Conservation (phyloP, 2,888 invertebrate species). For the Troilus luridus region DNA sequence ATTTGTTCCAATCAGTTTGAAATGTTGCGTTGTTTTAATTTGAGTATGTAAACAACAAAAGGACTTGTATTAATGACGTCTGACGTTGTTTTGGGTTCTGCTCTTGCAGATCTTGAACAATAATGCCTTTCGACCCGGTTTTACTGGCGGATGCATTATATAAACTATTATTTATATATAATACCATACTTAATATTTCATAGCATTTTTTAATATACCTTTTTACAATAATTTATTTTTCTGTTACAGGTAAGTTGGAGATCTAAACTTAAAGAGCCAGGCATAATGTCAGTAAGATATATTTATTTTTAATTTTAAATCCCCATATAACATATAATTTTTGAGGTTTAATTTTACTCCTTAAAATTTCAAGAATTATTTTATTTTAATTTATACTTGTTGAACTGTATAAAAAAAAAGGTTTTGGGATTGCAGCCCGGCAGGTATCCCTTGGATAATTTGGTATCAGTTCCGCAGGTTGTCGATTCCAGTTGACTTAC, state of each 20-base stretch:
- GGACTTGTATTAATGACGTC: slow-evolving; percentile 7
- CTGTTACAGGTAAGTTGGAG: not conserved
- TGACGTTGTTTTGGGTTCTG: not conserved
- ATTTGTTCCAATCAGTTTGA: slow-evolving; percentile 34
- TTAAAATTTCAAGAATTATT: too few species aligned
- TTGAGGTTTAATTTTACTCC: too few species aligned
- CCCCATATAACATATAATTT: too few species aligned
- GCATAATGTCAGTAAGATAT: not conserved
- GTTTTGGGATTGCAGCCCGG: too few species aligned
- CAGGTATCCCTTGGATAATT: too few species aligned
- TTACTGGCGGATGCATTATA: not conserved
- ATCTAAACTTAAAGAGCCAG: not conserved
- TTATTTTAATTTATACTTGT: too few species aligned
- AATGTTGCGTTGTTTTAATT: not conserved
- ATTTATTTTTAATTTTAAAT: too few species aligned
- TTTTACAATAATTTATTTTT: not conserved
- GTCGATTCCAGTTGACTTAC: too few species aligned
- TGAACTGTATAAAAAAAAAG: too few species aligned
- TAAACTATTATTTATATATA: not conserved
- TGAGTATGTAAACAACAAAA: slow-evolving; percentile 6
- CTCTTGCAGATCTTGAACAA: not conserved
- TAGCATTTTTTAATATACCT: not conserved
- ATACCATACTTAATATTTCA: not conserved
- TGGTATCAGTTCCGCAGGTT: too few species aligned
- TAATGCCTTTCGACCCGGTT: not conserved